Evolutionary conservation across 2,888 invertebrate species (phyloP), one percentile per base, ranked within the genome.

Genomic region (Byasa hedistus): DNA sequence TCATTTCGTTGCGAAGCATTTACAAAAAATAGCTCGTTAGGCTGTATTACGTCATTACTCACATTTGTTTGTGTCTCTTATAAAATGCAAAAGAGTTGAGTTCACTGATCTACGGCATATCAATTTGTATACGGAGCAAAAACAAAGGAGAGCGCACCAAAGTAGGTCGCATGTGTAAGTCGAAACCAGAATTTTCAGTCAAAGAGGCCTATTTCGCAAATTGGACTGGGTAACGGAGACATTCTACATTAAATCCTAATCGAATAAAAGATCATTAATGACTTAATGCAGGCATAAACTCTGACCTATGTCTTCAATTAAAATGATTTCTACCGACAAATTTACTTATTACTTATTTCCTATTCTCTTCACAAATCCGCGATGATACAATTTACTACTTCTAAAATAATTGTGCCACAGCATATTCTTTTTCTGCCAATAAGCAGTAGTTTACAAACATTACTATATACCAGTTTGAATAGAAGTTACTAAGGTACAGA

Each of bases 151-250:
- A 69, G 69, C 60, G 62, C 55, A 71, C 12, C 39, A 39, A 82
- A 81, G 73, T 83, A 71, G 83, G 81, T 78, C 82, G 76, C 69
- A 70, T 68, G 70, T 70, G 69, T 73, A 72, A 74, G 71, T 75
- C 69, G 69, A 70, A 70, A 72, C 74, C 74, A 71, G 77, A 76
- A 77, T 77, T 76, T 78, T n/a, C 73, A 74, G 75, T 76, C 75
- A 70, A 74, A 73, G 72, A 71, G 69, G 72, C 71, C 69, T 61
- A 73, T 73, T 75, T 70, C 70, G 69, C 66, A 69, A 71, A 71
- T 71, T 71, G 69, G 68, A 65, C 15, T 68, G 66, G 61, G 64
- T 69, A 67, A 64, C 52, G 32, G 60, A 68, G 68, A 66, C 64
- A 61, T 66, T 62, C 67, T 68, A 68, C 65, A 66, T 68, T 69